Percentiles rank a stretch among this genome's conserved stretches.
These are phyloP conservation scores for Neolamprologus hecqui DNA, from an alignment of 2,113 vertebrate species.

Conservation along the genomic window DNA sequence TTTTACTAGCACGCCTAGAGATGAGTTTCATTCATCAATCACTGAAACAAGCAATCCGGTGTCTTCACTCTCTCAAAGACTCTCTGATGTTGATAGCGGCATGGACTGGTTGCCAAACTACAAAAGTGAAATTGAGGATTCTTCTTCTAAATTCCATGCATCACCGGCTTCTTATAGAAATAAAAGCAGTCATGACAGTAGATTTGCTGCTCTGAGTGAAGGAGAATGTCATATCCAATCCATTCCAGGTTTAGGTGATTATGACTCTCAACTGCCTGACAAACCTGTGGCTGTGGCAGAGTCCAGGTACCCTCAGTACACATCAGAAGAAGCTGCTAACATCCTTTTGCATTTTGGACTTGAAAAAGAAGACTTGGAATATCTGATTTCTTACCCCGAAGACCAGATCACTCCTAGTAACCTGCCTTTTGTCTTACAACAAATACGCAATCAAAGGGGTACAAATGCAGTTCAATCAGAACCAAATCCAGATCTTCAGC, in stretches of 20 bases:
- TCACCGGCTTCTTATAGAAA: constrained; percentile 17
- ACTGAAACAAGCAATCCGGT: not conserved
- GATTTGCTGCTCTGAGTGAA: not conserved
- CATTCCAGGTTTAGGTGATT: constrained; percentile 22
- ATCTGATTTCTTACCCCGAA: constrained; percentile 86
- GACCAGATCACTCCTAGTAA: constrained; percentile 88
- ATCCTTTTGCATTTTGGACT: constrained; percentile 86
- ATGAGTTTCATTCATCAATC: constrained; percentile 3
- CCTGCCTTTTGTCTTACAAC: constrained; percentile 85
- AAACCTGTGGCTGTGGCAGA: not conserved
- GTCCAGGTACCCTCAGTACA: constrained; percentile 70
- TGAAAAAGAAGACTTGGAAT: constrained; percentile 87
- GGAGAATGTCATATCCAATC: not conserved
- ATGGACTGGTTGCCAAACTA: constrained; percentile 30
- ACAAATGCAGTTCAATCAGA: constrained; percentile 12
- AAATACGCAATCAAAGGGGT: constrained; percentile 79
- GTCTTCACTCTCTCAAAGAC: not conserved
- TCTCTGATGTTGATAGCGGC: not conserved
- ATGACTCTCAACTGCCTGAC: not conserved
- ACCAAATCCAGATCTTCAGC: not conserved
- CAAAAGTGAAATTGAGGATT: not conserved
- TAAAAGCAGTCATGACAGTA: not conserved
- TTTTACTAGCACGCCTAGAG: constrained; percentile 63
- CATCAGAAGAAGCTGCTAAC: constrained; percentile 81
- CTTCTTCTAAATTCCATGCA: not conserved